Evolutionary conservation across 1,140 invertebrate genomes (phyloP), one percentile per base, ranked within the genome.

Genomic region (Brachionus rotundiformis): DNA sequence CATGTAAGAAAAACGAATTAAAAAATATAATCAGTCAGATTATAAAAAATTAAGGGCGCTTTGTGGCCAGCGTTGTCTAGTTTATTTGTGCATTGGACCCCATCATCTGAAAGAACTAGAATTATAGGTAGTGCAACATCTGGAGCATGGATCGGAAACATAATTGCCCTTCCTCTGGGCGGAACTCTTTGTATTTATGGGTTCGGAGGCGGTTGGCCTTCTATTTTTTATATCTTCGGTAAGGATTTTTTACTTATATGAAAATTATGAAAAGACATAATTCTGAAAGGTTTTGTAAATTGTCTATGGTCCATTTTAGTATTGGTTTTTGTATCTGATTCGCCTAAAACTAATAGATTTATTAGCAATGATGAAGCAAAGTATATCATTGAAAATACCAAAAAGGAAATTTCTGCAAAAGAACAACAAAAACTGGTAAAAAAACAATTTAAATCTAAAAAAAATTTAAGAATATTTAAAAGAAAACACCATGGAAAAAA

Each of bases 401-500:
- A 54, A 79, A 49, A 31, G 54, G 25, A 76, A 54, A 16, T 79
- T 29, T 82, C 65, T 65, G 75, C 49, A 11, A 73, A 44, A 44
- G 36, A 41, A 31, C 16, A 23, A 10, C 16, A 39, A 23, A 79
- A 63, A 79, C 8, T 79, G 29, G 75, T 76, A 54, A 47, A 23
- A 16, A n/a, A n/a, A n/a, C n/a, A n/a, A n/a, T n/a, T n/a, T n/a
- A n/a, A n/a, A n/a, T n/a, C n/a, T n/a, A n/a, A n/a, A n/a, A n/a
- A n/a, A n/a, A n/a, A n/a, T n/a, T n/a, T n/a, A n/a, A n/a, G n/a
- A n/a, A n/a, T n/a, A n/a, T n/a, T n/a, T n/a, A 79, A 63, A 44
- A 36, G 44, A 36, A 2, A 6, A 31, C 80, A 13, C 89, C 89
- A 16, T 97, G 95, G 95, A 88, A 87, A 41, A 85, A 89, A 29